Evolutionary conservation across 64 coral and sea anemone species (phyloP), one percentile per base, ranked within the genome.

Genomic region (Trachythela sp.): DNA sequence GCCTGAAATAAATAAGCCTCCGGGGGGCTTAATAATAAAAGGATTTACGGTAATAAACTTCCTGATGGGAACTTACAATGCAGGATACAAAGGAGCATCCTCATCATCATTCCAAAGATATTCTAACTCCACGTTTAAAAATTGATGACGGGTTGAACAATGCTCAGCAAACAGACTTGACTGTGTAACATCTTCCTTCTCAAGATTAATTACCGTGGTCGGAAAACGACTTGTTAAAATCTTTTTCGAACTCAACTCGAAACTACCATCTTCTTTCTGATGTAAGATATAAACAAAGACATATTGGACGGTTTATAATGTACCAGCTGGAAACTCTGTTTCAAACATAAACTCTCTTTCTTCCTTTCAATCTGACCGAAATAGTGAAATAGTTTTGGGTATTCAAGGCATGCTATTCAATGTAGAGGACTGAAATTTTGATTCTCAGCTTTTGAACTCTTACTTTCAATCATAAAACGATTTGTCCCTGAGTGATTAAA

Each of bases 171-270:
- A 99, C 20, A 84, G 86, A 40, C 88, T 91, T 0, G 96, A 95
- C 84, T 99, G 91, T 83, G 92, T 91, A 70, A 99, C 96, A 18
- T 93, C 91, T 48, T 68, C 34, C 3, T 91, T 91, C 68, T 94
- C 96, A 54, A 95, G 36, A 56, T 97, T 91, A 60, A 99, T 89
- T 4, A 99, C 67, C 27, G 96, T 99, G 45, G 93, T 93, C 1
- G 96, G 96, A 13, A 92, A 91, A 33, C 85, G 87, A 48, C 96
- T 99, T 24, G 96, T 99, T 9, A 95, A 93, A 29, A 99, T 89
- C 27, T 91, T 89, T 54, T 99, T 99, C 0, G 94, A 86, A 40
- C 91, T 91, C 8, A 99, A 54, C 27, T 48, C 42, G 36, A 89
- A 94, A 13, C 50, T 36, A 38, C 92, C 89, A 2, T 95, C 92